phyloP scores from a whole-genome alignment of 2,113 vertebrate genomes.

The Mobula birostris region DNA sequence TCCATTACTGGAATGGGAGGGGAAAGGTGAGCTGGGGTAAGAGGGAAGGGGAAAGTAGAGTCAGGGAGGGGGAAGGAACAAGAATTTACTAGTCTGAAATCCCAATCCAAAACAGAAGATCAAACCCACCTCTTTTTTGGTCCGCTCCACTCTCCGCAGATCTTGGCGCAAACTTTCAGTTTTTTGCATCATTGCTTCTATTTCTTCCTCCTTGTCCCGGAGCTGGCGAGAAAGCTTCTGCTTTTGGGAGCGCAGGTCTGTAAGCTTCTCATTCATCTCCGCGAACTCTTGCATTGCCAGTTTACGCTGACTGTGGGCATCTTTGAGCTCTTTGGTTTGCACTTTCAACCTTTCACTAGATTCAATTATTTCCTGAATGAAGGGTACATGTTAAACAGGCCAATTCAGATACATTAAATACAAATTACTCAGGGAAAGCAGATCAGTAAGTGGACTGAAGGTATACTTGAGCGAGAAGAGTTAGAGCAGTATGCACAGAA shows the following conservation, averaged over 20 bases:
- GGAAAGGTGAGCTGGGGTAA: neutral
- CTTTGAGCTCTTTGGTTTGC: slow-evolving; percentile 95
- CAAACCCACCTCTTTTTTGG: slow-evolving; percentile 88
- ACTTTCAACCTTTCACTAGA: slow-evolving; percentile 82
- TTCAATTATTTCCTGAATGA: slow-evolving; percentile 75
- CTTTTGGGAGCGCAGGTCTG: slow-evolving; percentile 86
- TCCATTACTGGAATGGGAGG: no score
- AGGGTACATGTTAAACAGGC: neutral
- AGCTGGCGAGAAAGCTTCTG: slow-evolving; percentile 89
- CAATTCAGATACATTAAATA: neutral
- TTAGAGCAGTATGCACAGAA: neutral
- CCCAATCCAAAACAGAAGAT: neutral
- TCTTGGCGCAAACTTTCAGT: slow-evolving; percentile 85
- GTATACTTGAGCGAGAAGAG: neutral
- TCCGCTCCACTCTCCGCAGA: slow-evolving; percentile 86
- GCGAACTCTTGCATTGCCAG: slow-evolving; percentile 93
- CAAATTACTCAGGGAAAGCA: neutral
- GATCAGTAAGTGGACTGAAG: neutral
- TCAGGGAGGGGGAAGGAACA: no score
- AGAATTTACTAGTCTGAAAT: neutral
- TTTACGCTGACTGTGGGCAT: slow-evolving; percentile 91
- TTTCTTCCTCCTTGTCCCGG: slow-evolving; percentile 95
- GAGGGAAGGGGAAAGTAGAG: neutral
- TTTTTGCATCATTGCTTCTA: slow-evolving; percentile 83
- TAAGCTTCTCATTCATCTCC: slow-evolving; percentile 87